These are phyloP conservation scores for Amniataba percoides DNA, from an alignment of 2,797 vertebrate species.

Conservation along the genomic window DNA sequence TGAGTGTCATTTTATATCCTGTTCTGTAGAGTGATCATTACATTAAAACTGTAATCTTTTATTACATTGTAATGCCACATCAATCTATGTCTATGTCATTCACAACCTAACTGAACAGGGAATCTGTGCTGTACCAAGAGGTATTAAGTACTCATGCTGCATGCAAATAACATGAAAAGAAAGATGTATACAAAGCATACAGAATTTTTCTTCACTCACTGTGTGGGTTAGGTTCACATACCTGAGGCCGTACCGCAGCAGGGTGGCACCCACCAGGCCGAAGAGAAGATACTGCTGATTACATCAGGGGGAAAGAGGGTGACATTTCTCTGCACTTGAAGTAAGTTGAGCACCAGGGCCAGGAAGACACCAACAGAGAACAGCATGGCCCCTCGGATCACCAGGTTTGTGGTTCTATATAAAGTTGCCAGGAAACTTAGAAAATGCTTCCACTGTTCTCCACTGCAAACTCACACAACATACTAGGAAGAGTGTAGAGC, in stretches of 20 bases:
- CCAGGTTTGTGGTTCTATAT: slow-evolving; percentile 87
- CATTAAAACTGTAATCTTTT: not conserved
- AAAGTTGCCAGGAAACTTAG: not conserved
- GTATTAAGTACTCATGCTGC: not conserved
- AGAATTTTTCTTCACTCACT: not conserved
- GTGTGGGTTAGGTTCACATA: slow-evolving; percentile 56
- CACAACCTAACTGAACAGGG: not conserved
- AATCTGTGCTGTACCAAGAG: not conserved
- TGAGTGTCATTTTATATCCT: not conserved
- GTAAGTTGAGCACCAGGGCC: slow-evolving; percentile 93
- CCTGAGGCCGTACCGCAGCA: slow-evolving; percentile 96
- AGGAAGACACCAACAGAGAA: slow-evolving; percentile 95
- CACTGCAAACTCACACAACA: not conserved
- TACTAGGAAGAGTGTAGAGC: no score
- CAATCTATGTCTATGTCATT: not conserved
- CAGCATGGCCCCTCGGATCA: slow-evolving; percentile 91
- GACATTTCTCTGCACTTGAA: slow-evolving; percentile 96
- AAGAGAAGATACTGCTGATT: slow-evolving; percentile 95
- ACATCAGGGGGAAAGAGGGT: slow-evolving; percentile 97
- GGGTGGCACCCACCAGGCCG: slow-evolving; percentile 96
- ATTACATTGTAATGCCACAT: not conserved
- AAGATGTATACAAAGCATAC: not conserved
- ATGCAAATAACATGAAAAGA: not conserved
- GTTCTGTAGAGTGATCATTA: not conserved
- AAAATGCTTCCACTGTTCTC: not conserved